These are phyloP conservation scores for Argyrosomus regius DNA, from an alignment of 2,797 vertebrate species.

Conservation along the genomic window DNA sequence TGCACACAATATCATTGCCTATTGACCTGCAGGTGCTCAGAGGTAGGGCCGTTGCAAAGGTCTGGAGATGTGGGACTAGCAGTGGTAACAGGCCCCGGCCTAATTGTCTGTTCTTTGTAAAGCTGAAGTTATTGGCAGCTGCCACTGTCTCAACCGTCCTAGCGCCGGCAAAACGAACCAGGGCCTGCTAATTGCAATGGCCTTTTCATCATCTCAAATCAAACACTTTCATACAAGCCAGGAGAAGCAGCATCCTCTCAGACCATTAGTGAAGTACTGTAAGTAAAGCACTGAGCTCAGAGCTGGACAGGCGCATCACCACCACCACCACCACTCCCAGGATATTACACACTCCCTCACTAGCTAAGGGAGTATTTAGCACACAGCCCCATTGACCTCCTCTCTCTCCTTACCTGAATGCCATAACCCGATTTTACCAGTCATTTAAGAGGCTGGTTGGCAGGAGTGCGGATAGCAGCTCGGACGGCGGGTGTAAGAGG, in stretches of 20 bases:
- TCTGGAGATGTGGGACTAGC: constrained; percentile 86
- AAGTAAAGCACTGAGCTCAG: constrained; percentile 56
- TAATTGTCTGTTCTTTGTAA: constrained; percentile 93
- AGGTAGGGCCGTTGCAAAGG: constrained; percentile 86
- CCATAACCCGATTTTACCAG: constrained; percentile 88
- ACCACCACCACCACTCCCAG: constrained; percentile 42
- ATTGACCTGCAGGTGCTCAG: constrained; percentile 89
- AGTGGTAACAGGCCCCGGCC: constrained; percentile 85
- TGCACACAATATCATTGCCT: constrained; percentile 84
- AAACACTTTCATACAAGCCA: constrained; percentile 86
- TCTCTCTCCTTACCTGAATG: constrained; percentile 85
- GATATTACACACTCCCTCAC: constrained; percentile 76
- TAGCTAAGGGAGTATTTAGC: constrained; percentile 86
- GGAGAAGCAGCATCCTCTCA: constrained; percentile 82
- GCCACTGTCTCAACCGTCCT: constrained; percentile 90
- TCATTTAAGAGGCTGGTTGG: constrained; percentile 88
- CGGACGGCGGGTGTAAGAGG: constrained; percentile 65
- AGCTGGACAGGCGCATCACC: constrained; percentile 64
- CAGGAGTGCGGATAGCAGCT: constrained; percentile 61
- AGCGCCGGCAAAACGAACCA: constrained; percentile 87
- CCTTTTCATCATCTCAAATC: constrained; percentile 97
- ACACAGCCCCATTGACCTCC: constrained; percentile 85
- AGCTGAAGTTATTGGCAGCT: constrained; percentile 95
- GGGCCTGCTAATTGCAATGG: constrained; percentile 95
- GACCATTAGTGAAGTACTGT: constrained; percentile 87